Conservation (phyloP, 2,888 invertebrate species). For the Andrena dorsata region DNA sequence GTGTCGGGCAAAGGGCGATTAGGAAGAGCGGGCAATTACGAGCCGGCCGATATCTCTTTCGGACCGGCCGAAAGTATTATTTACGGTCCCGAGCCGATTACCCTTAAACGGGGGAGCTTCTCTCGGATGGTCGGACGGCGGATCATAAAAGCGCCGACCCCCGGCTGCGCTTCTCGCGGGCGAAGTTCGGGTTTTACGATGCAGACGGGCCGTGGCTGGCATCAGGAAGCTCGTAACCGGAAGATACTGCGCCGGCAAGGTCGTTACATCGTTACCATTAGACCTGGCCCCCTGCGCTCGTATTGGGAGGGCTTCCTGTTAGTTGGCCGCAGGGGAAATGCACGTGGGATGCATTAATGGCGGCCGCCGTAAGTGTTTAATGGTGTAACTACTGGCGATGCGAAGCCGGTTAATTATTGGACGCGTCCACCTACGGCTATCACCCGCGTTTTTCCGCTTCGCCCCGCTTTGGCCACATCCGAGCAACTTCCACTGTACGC, state of each 20-base stretch:
- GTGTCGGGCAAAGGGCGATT: not conserved
- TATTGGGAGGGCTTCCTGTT: slow-evolving; percentile 68
- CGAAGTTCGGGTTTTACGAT: slow-evolving; percentile 66
- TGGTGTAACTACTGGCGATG: slow-evolving; percentile 61
- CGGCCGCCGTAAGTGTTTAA: slow-evolving; percentile 70
- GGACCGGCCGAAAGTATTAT: slow-evolving; percentile 24
- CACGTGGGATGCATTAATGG: slow-evolving; percentile 72
- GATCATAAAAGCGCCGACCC: slow-evolving; percentile 53
- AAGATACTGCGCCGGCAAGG: slow-evolving; percentile 64
- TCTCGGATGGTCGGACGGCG: slow-evolving; percentile 3
- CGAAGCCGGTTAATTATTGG: slow-evolving; percentile 65
- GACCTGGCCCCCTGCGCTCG: slow-evolving; percentile 46
- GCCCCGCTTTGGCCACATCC: not conserved
- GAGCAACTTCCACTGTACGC: not conserved
- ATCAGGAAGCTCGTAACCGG: slow-evolving; percentile 70
- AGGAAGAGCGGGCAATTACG: slow-evolving; percentile 31
- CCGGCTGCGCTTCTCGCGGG: slow-evolving; percentile 15
- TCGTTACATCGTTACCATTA: slow-evolving; percentile 72
- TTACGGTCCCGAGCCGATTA: slow-evolving; percentile 35
- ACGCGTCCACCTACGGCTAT: slow-evolving; percentile 47
- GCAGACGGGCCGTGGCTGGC: slow-evolving; percentile 32
- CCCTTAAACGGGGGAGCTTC: slow-evolving; percentile 34
- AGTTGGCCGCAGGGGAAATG: slow-evolving; percentile 68
- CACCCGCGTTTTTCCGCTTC: slow-evolving; percentile 6
- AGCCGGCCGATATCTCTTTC: slow-evolving; percentile 21